Evolutionary conservation across 2,888 invertebrate species (phyloP).

Genomic region (Trypoxylon attenuatum): DNA sequence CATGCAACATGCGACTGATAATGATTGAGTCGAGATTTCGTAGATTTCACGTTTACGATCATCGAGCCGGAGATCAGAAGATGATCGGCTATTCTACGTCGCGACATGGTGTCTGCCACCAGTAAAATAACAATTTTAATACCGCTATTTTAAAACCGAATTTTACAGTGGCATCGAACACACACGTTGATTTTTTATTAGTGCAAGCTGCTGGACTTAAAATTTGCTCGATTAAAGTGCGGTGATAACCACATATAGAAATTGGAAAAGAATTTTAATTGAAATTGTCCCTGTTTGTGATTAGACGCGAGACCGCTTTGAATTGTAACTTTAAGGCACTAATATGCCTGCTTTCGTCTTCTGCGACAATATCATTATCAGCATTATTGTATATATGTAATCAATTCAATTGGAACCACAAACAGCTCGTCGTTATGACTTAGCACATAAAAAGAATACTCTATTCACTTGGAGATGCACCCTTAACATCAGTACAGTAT

Average conservation of each 20-base stretch:
- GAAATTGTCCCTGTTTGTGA: no score
- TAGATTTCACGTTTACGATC: constrained; percentile 7
- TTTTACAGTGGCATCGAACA: constrained; percentile 31
- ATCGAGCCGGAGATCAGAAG: no score
- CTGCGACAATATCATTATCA: neutral
- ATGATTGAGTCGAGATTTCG: constrained; percentile 12
- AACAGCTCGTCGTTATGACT: constrained; percentile 24
- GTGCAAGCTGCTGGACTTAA: no score
- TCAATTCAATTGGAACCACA: constrained; percentile 10
- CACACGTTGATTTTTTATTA: no score
- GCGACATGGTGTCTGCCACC: neutral
- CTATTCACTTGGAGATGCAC: constrained; percentile 23
- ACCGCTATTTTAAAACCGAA: constrained; percentile 63
- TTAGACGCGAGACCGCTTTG: no score
- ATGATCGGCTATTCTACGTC: constrained; percentile 1
- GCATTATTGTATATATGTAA: neutral
- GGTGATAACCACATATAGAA: no score
- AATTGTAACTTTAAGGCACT: no score
- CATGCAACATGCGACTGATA: neutral
- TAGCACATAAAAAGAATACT: constrained; percentile 18
- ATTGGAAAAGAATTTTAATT: no score
- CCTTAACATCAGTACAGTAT: constrained; percentile 23
- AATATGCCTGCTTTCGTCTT: no score
- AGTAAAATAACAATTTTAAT: constrained; percentile 56
- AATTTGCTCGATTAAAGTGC: no score